Evolutionary conservation across 1,140 invertebrate species (phyloP), one percentile per base, ranked within the genome.

Genomic region (Bactericera cockerelli): DNA sequence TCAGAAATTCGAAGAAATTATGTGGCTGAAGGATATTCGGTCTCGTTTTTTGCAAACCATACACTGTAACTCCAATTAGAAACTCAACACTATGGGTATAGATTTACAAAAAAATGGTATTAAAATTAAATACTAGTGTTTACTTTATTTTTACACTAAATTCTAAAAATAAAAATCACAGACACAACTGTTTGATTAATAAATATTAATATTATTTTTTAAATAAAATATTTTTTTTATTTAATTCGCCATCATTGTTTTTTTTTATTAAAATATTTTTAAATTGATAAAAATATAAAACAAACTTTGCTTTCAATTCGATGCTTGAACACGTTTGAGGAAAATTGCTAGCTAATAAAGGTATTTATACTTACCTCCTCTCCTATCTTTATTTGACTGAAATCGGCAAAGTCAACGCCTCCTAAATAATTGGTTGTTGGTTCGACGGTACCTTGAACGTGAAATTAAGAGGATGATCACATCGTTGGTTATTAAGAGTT

Each of bases 271-370:
- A 31, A 31, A 31, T 31, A n/a, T 31, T 6, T 31, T 31, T 31
- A 31, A 31, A n/a, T n/a, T n/a, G n/a, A n/a, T n/a, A n/a, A n/a
- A n/a, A n/a, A n/a, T n/a, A n/a, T n/a, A n/a, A n/a, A n/a, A n/a
- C n/a, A n/a, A n/a, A n/a, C n/a, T n/a, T n/a, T n/a, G n/a, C 28
- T 31, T 31, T 31, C 28, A 31, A 31, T 31, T 31, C 13, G 28
- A 31, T 31, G 4, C 13, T 31, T 31, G 28, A 31, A 31, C 28
- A 16, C 42, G n/a, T 49, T 4, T 49, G 42, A 49, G 42, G 42
- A 49, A 49, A 49, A 22, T 16, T 49, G 8, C 42, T 31, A 22
- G 42, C 42, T 49, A 49, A 49, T 49, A 49, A 49, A 49, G 42
- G 42, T 49, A 49, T 49, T 19, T 49, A 49, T 49, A 49, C 42